phyloP scores from a whole-genome alignment of 53 echinoderm and acorn worm species.

The Apostichopus leukothele region DNA sequence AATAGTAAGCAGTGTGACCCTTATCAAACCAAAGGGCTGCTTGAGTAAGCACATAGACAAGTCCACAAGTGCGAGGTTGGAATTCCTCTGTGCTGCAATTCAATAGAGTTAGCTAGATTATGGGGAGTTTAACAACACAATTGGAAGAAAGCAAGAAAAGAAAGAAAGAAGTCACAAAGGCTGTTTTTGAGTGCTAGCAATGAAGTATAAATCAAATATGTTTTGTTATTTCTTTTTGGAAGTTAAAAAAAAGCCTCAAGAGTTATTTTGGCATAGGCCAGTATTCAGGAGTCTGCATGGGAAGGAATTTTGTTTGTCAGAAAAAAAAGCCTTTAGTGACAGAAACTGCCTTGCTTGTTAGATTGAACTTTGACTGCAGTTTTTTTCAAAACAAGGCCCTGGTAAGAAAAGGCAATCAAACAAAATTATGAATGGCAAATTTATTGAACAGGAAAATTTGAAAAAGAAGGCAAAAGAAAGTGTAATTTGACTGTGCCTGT shows the following conservation, averaged over 20 bases:
- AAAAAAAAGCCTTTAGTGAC: background rate
- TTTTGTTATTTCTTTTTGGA: background rate
- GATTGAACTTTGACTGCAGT: too few species aligned
- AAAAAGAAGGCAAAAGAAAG: too few species aligned
- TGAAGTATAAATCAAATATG: background rate
- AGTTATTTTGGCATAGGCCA: too few species aligned
- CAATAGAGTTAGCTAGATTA: slow-evolving; percentile 7
- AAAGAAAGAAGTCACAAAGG: background rate
- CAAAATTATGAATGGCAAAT: too few species aligned
- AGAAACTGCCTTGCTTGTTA: too few species aligned
- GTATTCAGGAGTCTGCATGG: background rate
- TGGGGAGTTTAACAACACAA: slow-evolving; percentile 1
- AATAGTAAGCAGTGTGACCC: background rate
- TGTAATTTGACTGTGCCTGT: too few species aligned
- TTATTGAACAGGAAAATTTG: too few species aligned
- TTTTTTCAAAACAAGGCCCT: too few species aligned
- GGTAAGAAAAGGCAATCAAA: too few species aligned
- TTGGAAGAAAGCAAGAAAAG: background rate
- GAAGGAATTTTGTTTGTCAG: background rate
- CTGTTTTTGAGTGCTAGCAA: background rate
- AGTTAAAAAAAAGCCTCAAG: too few species aligned
- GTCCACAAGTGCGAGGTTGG: background rate
- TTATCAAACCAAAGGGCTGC: slow-evolving; percentile 2
- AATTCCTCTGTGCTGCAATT: background rate
- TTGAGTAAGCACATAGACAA: slow-evolving; percentile 9